Evolutionary conservation across 1,140 invertebrate species (phyloP).

Genomic region (Myzus persicae): DNA sequence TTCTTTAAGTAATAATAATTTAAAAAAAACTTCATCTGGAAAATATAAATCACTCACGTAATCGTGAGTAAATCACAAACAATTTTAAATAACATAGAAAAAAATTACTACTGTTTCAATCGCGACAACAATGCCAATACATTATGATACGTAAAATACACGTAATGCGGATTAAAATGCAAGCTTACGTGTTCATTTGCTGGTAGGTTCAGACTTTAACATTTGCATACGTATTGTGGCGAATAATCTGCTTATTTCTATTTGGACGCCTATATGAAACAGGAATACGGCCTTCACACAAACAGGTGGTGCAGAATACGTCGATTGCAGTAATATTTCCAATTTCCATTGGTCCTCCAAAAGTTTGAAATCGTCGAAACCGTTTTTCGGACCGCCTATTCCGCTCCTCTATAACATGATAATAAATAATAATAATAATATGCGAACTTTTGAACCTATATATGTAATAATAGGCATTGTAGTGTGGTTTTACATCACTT

Average conservation of each 20-base stretch:
- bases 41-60: background rate
- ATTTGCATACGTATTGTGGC: constrained; percentile 34
- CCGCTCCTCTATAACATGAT: background rate
- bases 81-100: background rate
- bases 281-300: background rate
- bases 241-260: constrained; percentile 50
- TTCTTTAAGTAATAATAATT: background rate
- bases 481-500: background rate
- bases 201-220: background rate
- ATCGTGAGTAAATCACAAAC: background rate
- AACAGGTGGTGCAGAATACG: background rate
- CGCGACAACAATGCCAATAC: background rate
- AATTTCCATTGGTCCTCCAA: background rate
- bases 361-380: background rate
- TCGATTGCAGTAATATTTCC: background rate
- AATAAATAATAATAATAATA: background rate
- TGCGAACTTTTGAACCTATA: background rate
- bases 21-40: background rate
- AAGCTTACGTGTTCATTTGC: constrained; percentile 26
- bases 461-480: background rate
- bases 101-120: background rate
- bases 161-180: constrained; percentile 25
- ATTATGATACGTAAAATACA: constrained; percentile 27
- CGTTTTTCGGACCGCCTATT: background rate
- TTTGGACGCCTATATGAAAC: constrained; percentile 58